These are phyloP conservation scores for Isurus oxyrinchus DNA, from an alignment of 2,113 vertebrate species.

Conservation along the genomic window DNA sequence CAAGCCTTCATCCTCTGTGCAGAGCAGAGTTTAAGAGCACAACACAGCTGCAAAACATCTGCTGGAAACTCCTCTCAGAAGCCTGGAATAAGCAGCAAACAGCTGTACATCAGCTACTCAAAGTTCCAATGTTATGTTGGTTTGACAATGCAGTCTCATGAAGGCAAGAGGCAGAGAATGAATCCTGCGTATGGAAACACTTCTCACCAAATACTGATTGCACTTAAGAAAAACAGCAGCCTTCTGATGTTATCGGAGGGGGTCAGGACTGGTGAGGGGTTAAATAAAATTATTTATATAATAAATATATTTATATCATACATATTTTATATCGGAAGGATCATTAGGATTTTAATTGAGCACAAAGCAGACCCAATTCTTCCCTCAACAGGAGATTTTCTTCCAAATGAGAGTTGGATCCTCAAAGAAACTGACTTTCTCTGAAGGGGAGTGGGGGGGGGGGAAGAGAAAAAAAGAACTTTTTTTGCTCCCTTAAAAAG, in stretches of 20 bases:
- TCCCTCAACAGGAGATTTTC: no score
- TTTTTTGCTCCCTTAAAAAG: background rate
- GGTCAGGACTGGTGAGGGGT: no score
- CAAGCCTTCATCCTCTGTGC: background rate
- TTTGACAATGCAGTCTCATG: background rate
- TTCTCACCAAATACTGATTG: no score
- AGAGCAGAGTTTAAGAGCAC: background rate
- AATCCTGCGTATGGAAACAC: no score
- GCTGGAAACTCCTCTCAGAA: background rate
- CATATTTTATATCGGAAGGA: background rate
- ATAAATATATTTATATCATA: no score
- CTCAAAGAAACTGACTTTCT: background rate
- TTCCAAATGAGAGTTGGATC: background rate
- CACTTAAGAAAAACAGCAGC: no score
- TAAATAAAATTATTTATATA: no score
- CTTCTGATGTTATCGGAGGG: no score
- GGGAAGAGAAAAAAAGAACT: no score
- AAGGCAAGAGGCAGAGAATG: no score
- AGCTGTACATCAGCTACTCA: background rate
- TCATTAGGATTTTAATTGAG: background rate
- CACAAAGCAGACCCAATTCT: background rate
- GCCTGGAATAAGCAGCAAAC: background rate
- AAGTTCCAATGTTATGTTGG: background rate
- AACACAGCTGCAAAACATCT: background rate
- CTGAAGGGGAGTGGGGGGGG: rapidly evolving